Base-by-base conservation (phyloP, 2,113 vertebrate genomes). In the Aspidoscelis tigris region DNA sequence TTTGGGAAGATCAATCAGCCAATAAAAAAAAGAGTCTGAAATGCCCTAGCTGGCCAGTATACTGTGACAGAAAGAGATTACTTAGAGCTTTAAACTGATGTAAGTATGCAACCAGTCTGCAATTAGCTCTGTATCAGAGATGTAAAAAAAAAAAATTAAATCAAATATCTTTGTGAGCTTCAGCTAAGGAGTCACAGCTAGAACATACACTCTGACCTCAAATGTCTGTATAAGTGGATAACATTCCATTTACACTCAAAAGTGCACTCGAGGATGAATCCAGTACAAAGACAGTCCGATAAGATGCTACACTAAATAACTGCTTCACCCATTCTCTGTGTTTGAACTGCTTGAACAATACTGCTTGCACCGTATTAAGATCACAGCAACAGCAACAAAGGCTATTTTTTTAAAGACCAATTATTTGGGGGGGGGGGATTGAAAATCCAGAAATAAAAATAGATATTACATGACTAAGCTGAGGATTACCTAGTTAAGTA, bases 381-480 rank as follows among this genome's bases (percentile, higher is more conserved):
- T 80, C 8, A 21, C 5, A 72, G 68, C 9, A 7, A 21, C 16
- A 24, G n/a, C 7, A 61, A 39, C 50, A 22, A 26, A 3, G 58
- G 4, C 11, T 4, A 53, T 22, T 8, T 69, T 24, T 10, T 33
- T 33, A 33, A 33, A 33, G 33, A 33, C 33, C 33, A 33, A 33
- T 33, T 33, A 33, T 33, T 33, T 33, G 33, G 33, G 33, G 33
- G 33, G 33, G 33, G 33, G 33, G 33, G 33, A 33, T 33, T 33
- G 33, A 33, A 33, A 33, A 33, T 68, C 5, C 61, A 53, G 68
- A 83, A 72, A 55, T 71, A 55, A 81, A 79, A 80, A 81, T 71
- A 81, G 64, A 41, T 53, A 22, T 24, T 68, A 44, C 61, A 83
- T 24, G 47, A 68, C 5, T n/a, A 58, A 81, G 21, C n/a, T 7